Conservation (phyloP, 2,888 invertebrate species). For the Hyles lineata region DNA sequence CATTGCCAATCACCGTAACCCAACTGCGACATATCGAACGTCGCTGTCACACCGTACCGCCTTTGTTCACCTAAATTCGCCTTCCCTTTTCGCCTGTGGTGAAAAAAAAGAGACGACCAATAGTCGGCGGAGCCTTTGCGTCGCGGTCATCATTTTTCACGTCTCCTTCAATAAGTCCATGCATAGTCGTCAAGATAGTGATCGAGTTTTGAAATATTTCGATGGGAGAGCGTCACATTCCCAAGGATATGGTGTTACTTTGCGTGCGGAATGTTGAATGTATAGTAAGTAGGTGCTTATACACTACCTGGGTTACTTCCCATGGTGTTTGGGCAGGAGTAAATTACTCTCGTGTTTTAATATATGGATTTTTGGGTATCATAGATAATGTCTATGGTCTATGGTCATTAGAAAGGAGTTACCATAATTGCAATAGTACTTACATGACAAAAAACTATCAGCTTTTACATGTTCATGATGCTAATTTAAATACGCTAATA, state of each 20-base stretch:
- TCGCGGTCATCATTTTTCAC: slow-evolving; percentile 82
- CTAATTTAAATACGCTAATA: too few species aligned
- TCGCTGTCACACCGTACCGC: slow-evolving; percentile 73
- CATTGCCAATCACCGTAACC: background rate
- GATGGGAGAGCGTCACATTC: slow-evolving; percentile 79
- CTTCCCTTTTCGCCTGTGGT: slow-evolving; percentile 58
- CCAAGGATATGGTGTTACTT: slow-evolving; percentile 85
- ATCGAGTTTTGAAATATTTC: slow-evolving; percentile 83
- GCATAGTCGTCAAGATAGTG: slow-evolving; percentile 81
- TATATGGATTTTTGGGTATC: background rate
- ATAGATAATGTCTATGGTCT: too few species aligned
- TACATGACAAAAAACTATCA: too few species aligned
- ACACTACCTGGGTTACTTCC: slow-evolving; percentile 21
- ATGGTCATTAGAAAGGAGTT: too few species aligned
- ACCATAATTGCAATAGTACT: too few species aligned
- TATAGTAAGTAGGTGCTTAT: slow-evolving; percentile 40
- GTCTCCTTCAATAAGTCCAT: slow-evolving; percentile 84
- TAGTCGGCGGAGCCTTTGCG: slow-evolving; percentile 78
- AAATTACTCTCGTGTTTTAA: background rate
- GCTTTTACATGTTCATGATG: too few species aligned
- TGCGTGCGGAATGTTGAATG: slow-evolving; percentile 77
- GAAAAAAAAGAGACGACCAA: slow-evolving; percentile 61
- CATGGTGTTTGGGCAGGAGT: background rate
- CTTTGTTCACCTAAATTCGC: slow-evolving; percentile 75
- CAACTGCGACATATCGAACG: slow-evolving; percentile 41